A percentile compares a stretch with the other conserved stretches of the same genome.
These are phyloP conservation scores for Lutraria lutraria DNA, from an alignment of 2,888 invertebrate genomes.

Conservation along the genomic window DNA sequence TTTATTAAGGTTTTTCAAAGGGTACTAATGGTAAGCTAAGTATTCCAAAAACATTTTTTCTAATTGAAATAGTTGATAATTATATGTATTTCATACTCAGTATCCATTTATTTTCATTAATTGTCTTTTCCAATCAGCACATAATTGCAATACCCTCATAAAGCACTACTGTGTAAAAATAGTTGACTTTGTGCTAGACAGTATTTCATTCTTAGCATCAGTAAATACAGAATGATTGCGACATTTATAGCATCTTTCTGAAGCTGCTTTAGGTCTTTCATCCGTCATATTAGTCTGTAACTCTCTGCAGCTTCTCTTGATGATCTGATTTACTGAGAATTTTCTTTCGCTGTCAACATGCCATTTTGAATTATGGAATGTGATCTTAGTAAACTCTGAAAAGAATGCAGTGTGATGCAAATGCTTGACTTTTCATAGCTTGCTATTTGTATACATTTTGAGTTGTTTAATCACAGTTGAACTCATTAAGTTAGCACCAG, in stretches of 20 bases:
- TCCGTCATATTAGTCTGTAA: neutral
- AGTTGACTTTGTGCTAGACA: neutral
- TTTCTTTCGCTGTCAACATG: slow-evolving; percentile 8
- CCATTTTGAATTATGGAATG: neutral
- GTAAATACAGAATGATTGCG: neutral
- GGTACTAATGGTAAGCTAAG: too few relatives aligned
- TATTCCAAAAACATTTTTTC: too few relatives aligned
- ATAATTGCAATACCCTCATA: too few relatives aligned
- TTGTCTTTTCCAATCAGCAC: too few relatives aligned
- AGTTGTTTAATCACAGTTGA: too few relatives aligned
- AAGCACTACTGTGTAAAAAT: too few relatives aligned
- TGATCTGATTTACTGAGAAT: neutral
- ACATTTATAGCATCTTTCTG: neutral
- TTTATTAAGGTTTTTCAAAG: too few relatives aligned
- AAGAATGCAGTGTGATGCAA: neutral
- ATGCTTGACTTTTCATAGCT: neutral
- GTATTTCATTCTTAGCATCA: neutral
- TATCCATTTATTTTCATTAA: too few relatives aligned
- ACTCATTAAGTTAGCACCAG: too few relatives aligned
- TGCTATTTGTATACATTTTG: too few relatives aligned
- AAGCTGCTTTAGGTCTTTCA: neutral
- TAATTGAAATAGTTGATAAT: too few relatives aligned
- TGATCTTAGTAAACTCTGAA: neutral
- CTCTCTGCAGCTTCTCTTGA: neutral
- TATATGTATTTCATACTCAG: too few relatives aligned